Percentiles rank a stretch among this genome's conserved stretches.
phyloP scores from a whole-genome alignment of 2,888 invertebrate genomes.

The Agonum fuliginosum region DNA sequence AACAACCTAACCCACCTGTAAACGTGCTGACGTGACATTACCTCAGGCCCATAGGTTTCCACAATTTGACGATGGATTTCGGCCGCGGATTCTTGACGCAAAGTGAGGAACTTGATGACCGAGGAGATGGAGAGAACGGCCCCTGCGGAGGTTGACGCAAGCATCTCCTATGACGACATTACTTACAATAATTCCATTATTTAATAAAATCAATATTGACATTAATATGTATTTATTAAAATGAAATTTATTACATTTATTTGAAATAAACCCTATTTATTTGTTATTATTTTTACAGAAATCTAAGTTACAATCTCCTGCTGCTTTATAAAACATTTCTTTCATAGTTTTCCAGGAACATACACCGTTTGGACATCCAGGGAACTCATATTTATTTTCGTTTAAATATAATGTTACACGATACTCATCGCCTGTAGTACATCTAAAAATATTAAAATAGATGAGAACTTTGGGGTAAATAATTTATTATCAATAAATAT shows the following conservation, averaged over 20 bases:
- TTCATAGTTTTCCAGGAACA: constrained; percentile 85
- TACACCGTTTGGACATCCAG: constrained; percentile 83
- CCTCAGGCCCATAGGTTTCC: no score
- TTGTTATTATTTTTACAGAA: constrained; percentile 72
- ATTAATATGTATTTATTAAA: constrained; percentile 8
- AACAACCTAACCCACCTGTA: no score
- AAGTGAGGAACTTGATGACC: no score
- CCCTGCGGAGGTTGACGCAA: no score
- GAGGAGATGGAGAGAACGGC: no score
- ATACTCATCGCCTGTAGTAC: constrained; percentile 73
- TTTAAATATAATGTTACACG: constrained; percentile 83
- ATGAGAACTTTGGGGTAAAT: no score
- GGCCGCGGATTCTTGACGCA: no score
- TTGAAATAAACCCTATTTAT: constrained; percentile 12
- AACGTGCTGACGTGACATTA: no score
- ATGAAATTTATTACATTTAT: constrained; percentile 25
- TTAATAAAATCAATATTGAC: constrained; percentile 28
- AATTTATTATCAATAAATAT: no score
- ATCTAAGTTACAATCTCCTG: constrained; percentile 76
- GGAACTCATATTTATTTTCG: constrained; percentile 80
- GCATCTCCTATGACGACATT: no score
- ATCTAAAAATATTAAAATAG: constrained; percentile 71
- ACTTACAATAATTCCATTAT: not conserved
- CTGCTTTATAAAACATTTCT: constrained; percentile 75
- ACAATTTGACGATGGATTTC: no score